Conservation (phyloP, 2,888 invertebrate species). For the Acronicta alni region DNA sequence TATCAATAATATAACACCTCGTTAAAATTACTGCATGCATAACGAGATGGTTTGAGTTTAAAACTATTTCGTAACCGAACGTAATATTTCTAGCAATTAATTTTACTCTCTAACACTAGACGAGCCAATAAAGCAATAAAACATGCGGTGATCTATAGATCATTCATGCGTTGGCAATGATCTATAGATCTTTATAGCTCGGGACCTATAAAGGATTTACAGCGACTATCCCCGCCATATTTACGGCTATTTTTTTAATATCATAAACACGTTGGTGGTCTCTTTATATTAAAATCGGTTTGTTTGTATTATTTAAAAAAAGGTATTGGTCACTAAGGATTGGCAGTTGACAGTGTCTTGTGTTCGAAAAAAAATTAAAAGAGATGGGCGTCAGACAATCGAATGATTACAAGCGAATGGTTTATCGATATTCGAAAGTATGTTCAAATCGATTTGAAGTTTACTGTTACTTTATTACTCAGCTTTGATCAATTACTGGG, state of each 20-base stretch:
- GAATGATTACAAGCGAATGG: slow-evolving; percentile 28
- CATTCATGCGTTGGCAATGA: slow-evolving; percentile 63
- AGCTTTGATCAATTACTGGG: slow-evolving; percentile 14
- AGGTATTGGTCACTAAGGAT: slow-evolving; percentile 63
- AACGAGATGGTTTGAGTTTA: background rate
- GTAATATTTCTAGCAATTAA: slow-evolving; percentile 44
- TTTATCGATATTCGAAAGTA: slow-evolving; percentile 32
- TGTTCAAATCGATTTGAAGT: slow-evolving; percentile 14
- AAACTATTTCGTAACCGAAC: slow-evolving; percentile 35
- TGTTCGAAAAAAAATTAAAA: slow-evolving; percentile 22
- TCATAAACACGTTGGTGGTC: slow-evolving; percentile 72
- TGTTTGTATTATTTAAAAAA: slow-evolving; percentile 37
- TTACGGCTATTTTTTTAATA: slow-evolving; percentile 70
- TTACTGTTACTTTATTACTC: slow-evolving; percentile 9
- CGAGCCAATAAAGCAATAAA: slow-evolving; percentile 63
- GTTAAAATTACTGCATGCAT: slow-evolving; percentile 4
- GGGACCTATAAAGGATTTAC: slow-evolving; percentile 73
- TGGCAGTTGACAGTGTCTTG: slow-evolving; percentile 42
- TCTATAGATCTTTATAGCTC: slow-evolving; percentile 68
- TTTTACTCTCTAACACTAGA: slow-evolving; percentile 38
- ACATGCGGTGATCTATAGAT: slow-evolving; percentile 68
- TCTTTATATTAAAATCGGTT: slow-evolving; percentile 54
- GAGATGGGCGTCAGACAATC: slow-evolving; percentile 37
- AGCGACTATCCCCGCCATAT: slow-evolving; percentile 57
- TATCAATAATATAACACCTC: background rate